Evolutionary conservation across 1,140 invertebrate genomes (phyloP).

Genomic region (Drosophila lacteicornis): DNA sequence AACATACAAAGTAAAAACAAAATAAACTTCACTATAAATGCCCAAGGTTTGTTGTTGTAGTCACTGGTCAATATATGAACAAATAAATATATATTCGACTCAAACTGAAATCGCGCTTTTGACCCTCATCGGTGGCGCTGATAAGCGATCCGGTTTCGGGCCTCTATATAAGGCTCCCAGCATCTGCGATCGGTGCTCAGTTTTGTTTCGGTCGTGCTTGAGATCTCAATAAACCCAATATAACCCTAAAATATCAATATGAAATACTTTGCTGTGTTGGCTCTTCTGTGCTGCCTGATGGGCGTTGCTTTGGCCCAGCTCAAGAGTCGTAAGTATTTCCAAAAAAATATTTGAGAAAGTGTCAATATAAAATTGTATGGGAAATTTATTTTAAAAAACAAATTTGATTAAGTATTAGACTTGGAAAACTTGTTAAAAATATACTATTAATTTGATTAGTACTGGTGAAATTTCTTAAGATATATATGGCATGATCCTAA

Average conservation of each 20-base stretch:
- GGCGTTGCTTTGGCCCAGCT: conserved; percentile 39
- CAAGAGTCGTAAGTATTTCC: conserved; percentile 58
- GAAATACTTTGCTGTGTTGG: conserved; percentile 59
- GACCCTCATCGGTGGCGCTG: conserved; percentile 52
- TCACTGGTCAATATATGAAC: conserved; percentile 6
- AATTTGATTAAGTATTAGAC: no score
- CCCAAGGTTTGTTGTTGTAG: conserved; percentile 62
- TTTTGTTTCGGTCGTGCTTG: conserved; percentile 28
- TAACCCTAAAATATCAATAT: conserved; percentile 34
- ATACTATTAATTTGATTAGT: no score
- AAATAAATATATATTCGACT: neutral
- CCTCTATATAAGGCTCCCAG: conserved; percentile 59
- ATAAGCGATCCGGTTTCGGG: conserved; percentile 68
- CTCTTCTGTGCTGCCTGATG: conserved; percentile 54
- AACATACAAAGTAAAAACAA: conserved; percentile 4
- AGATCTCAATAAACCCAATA: neutral
- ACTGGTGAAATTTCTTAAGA: no score
- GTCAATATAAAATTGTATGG: no score
- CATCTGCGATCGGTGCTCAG: conserved; percentile 29
- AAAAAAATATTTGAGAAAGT: neutral
- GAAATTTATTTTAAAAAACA: no score
- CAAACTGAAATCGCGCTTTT: conserved; percentile 28
- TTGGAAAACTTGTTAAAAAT: no score
- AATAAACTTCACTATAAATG: conserved; percentile 37
- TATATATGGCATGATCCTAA: no score